Evolutionary conservation across 1,140 invertebrate genomes (phyloP), one percentile per base, ranked within the genome.

Genomic region (Pomacea maculata): DNA sequence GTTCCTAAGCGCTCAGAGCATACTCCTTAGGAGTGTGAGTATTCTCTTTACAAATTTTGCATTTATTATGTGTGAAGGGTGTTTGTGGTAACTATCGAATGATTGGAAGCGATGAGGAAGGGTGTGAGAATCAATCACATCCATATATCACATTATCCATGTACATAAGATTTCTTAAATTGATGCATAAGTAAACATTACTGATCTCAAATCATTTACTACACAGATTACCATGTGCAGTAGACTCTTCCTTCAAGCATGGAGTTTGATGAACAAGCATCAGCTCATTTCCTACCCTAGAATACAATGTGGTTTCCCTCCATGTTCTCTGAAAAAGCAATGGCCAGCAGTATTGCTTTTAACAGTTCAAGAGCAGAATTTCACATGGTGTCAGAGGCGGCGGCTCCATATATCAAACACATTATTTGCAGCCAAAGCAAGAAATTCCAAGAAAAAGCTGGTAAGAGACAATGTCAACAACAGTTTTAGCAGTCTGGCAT

Each of bases 371-470:
- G 21, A 67, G 7, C 21, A 6, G 25, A 63, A 77, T 34, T 63
- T 77, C 34, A 78, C 77, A 9, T 78, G 77, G 77, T 78, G 77
- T 54, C 77, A 78, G 54, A 68, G 77, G 57, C 77, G 65, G 3
- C 70, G 19, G 45, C 54, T 78, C 17, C 77, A 78, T 71, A 34
- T 78, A n/a, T 54, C 65, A 19, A 21, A n/a, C 9, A 21, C 19
- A 54, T 25, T 19, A 29, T 71, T 71, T 54, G 79, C 72, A 21
- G 61, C 72, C 29, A 80, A 75, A 65, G n/a, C 61, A 7, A 68
- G 67, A 19, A 80, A 80, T 45, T 80, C 79, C 12, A 80, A 75
- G 72, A 80, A 75, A 54, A 75, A 74, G 74, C 19, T 80, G 79
- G 79, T 80, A 73, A 67, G 15, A 17, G 25, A 5, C 52, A 4